These are phyloP conservation scores for Cydia pomonella DNA, from an alignment of 1,140 invertebrate species.

Conservation along the genomic window DNA sequence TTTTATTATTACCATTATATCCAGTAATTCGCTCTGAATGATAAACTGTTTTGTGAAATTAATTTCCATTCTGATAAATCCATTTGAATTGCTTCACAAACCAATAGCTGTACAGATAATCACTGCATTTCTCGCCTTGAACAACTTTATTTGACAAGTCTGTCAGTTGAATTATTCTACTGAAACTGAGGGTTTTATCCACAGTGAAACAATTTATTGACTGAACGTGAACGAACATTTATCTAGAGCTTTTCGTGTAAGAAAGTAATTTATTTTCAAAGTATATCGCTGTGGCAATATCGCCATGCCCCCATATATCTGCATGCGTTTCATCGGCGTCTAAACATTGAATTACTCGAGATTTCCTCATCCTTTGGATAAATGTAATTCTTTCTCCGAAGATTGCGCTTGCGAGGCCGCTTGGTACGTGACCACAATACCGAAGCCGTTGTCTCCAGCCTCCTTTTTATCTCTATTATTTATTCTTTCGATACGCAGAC, in stretches of 20 bases:
- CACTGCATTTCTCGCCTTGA: slow-evolving; percentile 10
- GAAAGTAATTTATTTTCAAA: slow-evolving; percentile 19
- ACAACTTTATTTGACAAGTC: slow-evolving; percentile 18
- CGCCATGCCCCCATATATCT: slow-evolving; percentile 47
- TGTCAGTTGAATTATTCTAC: slow-evolving; percentile 21
- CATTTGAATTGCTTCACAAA: slow-evolving; percentile 6
- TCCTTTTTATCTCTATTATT: slow-evolving; percentile 75
- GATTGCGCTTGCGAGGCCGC: slow-evolving; percentile 73
- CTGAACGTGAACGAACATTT: slow-evolving; percentile 1
- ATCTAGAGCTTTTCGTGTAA: slow-evolving; percentile 14
- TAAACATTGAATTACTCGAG: slow-evolving; percentile 74
- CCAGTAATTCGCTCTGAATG: not conserved
- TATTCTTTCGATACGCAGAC: slow-evolving; percentile 73
- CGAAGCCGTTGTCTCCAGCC: slow-evolving; percentile 65
- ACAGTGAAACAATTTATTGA: slow-evolving; percentile 1
- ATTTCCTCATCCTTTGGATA: slow-evolving; percentile 72
- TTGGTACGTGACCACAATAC: slow-evolving; percentile 75
- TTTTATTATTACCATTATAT: slow-evolving; percentile 9
- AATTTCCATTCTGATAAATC: slow-evolving; percentile 11
- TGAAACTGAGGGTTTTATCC: slow-evolving; percentile 1
- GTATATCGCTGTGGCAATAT: slow-evolving; percentile 1
- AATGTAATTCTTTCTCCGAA: slow-evolving; percentile 76
- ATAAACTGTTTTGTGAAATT: slow-evolving; percentile 10
- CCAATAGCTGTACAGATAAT: not conserved
- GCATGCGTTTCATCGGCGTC: slow-evolving; percentile 57